phyloP scores from a whole-genome alignment of 2,888 invertebrate genomes.

The Paralinhomoeus sp. region DNA sequence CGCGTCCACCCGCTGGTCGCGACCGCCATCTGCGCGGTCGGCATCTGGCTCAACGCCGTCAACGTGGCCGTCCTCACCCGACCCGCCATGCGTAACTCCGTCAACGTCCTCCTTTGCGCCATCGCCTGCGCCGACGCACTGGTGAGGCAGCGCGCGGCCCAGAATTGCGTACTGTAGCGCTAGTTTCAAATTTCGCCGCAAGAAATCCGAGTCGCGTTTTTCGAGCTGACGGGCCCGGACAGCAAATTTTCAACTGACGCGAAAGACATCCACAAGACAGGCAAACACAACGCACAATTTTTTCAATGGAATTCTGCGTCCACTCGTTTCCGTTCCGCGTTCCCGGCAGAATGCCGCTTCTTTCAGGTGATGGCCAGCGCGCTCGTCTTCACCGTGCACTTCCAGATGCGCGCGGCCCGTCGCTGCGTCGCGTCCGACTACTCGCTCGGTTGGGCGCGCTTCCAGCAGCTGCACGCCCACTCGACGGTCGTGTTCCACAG shows the following conservation, averaged over 20 bases:
- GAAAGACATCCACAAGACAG: no score
- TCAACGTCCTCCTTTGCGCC: slow-evolving; percentile 17
- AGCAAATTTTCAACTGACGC: background rate
- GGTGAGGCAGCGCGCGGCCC: slow-evolving; percentile 8
- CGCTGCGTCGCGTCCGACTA: slow-evolving; percentile 18
- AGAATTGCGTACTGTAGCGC: no score
- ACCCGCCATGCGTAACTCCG: slow-evolving; percentile 17
- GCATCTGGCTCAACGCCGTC: slow-evolving; percentile 14
- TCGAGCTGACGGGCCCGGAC: slow-evolving; percentile 1
- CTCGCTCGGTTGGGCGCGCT: slow-evolving; percentile 28
- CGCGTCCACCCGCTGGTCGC: slow-evolving; percentile 19
- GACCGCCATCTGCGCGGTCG: background rate
- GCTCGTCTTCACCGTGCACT: slow-evolving; percentile 19
- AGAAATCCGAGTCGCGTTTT: no score
- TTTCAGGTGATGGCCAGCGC: background rate
- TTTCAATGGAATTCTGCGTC: no score
- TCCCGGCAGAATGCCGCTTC: no score
- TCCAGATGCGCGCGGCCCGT: slow-evolving; percentile 13
- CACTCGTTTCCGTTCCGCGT: no score
- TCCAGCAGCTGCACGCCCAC: slow-evolving; percentile 30
- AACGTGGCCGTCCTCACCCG: slow-evolving; percentile 20
- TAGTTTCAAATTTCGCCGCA: no score
- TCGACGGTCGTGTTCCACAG: slow-evolving; percentile 31
- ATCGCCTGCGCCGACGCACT: slow-evolving; percentile 16
- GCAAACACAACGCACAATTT: no score